Base-by-base conservation (phyloP, 2,888 invertebrate genomes). In the Invenusta paracnida region DNA sequence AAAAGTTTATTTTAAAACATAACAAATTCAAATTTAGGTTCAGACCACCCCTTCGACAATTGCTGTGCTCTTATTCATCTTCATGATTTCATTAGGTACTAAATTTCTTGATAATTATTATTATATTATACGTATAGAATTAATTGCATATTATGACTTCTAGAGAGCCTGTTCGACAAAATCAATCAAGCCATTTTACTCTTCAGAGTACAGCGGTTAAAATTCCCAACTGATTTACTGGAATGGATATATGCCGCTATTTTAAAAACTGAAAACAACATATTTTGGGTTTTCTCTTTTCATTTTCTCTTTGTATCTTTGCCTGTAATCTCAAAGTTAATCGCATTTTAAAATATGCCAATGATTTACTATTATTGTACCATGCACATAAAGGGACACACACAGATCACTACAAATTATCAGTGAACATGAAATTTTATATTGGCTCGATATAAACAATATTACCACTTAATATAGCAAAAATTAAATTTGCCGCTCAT, bases 151-250 rank as follows among this genome's bases (percentile, higher is more conserved):
- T n/a, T n/a, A n/a, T 73, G 73, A 73, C 23, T 73, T 73, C 27
- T 25, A 25, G 23, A 73, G 73, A 73, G 73, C 73, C 23, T n/a
- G n/a, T 73, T 73, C 73, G 73, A 73, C 73, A 73, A 73, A 73
- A 25, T 13, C 73, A 73, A 73, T 5, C 25, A 73, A 13, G 73
- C 5, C 17, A 73, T 73, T 73, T 73, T 73, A 73, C 27, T 73
- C 73, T 73, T 2, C 73, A 73, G 73, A 73, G 11, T 73, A 13
- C 73, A 73, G 23, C 23, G 73, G 73, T 73, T 73, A 73, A 73
- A 73, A 73, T 73, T 73, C 27, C 73, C 73, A 73, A 73, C 5
- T 73, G 73, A 73, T 73, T 73, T 73, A 73, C 73, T 73, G 11
- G 73, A 73, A 73, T 73, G 25, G 73, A 73, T 73, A 73, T 48